phyloP scores from a whole-genome alignment of 2,888 invertebrate species.

The Pristionchus entomophagus region DNA sequence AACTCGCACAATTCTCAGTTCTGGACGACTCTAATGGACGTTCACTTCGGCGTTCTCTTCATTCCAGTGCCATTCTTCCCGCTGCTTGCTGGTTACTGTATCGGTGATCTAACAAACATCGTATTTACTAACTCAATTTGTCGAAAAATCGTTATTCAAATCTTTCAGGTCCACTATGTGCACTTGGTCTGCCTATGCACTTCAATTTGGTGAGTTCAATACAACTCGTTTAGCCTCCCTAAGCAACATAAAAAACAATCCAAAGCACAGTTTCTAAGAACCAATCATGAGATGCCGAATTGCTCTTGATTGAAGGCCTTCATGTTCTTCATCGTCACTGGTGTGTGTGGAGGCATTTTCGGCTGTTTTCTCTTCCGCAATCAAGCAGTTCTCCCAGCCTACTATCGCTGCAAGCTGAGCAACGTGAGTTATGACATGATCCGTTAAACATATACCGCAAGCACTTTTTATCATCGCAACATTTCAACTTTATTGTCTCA shows the following conservation, averaged over 20 bases:
- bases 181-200: conserved; percentile 3
- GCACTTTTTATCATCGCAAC: too few species aligned
- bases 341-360: background rate
- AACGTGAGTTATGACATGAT: background rate
- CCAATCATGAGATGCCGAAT: too few species aligned
- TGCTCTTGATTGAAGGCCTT: too few species aligned
- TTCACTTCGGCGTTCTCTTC: conserved; percentile 16
- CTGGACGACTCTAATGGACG: background rate
- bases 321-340: background rate
- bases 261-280: too few species aligned
- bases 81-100: background rate
- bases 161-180: background rate
- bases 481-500: background rate
- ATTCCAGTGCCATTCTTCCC: conserved; percentile 4
- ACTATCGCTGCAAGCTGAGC: background rate
- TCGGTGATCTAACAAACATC: too few species aligned
- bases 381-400: background rate
- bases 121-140: too few species aligned
- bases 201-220: background rate
- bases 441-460: too few species aligned
- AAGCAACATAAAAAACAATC: too few species aligned
- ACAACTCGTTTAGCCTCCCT: too few species aligned
- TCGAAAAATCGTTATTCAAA: background rate
- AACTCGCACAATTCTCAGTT: background rate
- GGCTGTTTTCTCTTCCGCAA: background rate